Evolutionary conservation across 2,113 vertebrate genomes (phyloP).

Genomic region (Pycnonotus jocosus): DNA sequence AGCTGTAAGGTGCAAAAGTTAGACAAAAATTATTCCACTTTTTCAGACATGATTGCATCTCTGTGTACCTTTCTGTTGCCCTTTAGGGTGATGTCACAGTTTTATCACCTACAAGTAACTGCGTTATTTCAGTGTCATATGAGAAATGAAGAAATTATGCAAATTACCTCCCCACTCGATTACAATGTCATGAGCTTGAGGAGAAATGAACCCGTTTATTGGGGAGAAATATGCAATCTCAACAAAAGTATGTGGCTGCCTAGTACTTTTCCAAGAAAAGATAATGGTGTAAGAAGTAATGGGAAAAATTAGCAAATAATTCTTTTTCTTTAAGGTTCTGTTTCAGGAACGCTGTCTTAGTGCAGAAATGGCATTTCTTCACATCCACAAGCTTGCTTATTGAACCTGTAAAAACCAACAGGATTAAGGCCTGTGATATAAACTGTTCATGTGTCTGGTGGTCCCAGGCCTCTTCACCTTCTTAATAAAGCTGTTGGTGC

Average conservation of each 20-base stretch:
- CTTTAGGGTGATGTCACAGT: neutral
- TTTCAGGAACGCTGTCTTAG: neutral
- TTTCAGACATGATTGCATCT: neutral
- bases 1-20: neutral
- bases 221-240: neutral
- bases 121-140: neutral
- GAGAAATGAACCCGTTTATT: neutral
- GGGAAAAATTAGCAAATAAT: neutral
- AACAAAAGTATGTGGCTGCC: neutral
- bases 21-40: neutral
- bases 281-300: neutral
- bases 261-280: neutral
- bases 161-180: neutral
- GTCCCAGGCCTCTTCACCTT: neutral
- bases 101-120: neutral
- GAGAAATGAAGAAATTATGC: neutral
- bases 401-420: neutral
- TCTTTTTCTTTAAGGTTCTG: neutral
- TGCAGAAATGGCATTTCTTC: neutral
- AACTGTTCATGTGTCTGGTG: neutral
- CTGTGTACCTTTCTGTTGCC: neutral
- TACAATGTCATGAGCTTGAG: neutral
- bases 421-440: neutral
- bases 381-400: neutral
- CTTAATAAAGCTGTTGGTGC: neutral